Conservation (phyloP, 1,140 invertebrate genomes). For the Dinothrombium tinctorium region DNA sequence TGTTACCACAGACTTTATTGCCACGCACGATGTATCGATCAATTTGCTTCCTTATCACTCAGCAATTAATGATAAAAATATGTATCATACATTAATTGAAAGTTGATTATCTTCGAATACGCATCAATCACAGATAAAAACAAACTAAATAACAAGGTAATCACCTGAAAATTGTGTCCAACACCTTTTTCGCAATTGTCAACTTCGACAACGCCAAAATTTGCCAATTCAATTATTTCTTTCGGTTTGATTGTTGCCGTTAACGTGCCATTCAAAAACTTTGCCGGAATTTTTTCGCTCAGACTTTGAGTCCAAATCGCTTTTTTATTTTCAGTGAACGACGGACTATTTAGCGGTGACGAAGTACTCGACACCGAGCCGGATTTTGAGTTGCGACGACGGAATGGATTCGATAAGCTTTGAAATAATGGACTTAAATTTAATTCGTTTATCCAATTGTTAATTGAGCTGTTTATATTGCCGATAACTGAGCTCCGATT, state of each 20-base stretch:
- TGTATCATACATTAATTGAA: too few relatives aligned
- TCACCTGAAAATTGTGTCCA: slow-evolving; percentile 15
- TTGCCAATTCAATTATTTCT: slow-evolving; percentile 17
- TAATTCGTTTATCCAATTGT: slow-evolving; percentile 4
- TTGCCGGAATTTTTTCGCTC: background rate
- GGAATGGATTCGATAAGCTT: background rate
- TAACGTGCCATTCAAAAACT: slow-evolving; percentile 11
- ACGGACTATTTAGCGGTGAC: background rate
- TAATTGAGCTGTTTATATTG: slow-evolving; percentile 5
- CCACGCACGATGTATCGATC: too few relatives aligned
- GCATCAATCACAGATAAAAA: background rate
- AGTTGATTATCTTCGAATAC: background rate
- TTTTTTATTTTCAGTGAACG: background rate
- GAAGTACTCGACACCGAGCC: background rate
- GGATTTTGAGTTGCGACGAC: background rate
- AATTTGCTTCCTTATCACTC: too few relatives aligned
- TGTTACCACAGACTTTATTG: too few relatives aligned
- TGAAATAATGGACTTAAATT: background rate
- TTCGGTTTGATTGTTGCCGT: slow-evolving; percentile 12
- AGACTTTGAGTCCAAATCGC: too few relatives aligned
- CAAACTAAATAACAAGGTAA: background rate
- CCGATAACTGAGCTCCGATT: background rate
- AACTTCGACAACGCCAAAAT: slow-evolving; percentile 17
- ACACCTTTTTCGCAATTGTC: slow-evolving; percentile 16
- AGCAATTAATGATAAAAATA: too few relatives aligned